Base-by-base conservation (phyloP, 1,140 invertebrate species). In the Orius laevigatus region DNA sequence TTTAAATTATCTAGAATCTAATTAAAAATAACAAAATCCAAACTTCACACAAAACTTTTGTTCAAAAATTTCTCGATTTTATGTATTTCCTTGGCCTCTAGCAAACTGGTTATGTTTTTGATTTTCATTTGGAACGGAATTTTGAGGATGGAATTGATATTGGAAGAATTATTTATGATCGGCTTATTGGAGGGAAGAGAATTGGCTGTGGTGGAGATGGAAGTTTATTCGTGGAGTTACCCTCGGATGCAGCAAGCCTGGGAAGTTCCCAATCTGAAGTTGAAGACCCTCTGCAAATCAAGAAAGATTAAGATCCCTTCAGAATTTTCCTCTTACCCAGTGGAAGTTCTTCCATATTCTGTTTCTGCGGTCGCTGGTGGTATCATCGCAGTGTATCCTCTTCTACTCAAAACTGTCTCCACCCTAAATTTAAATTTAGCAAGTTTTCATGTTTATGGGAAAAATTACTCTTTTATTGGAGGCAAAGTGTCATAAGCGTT, bases 401-500 rank as follows among this genome's bases (percentile, higher is more conserved):
- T 16, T 36, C 18, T 8, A 4, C 16, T 16, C 11, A 47, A 12
- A 11, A 47, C 32, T 16, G 35, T 47, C 11, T 38, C 36, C 16
- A 48, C 47, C 36, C 47, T 39, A 45, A 25, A 45, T 3, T 4
- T 6, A 16, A n/a, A 8, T 12, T 45, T 45, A 31, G n/a, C n/a
- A 12, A 31, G 25, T 45, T 25, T 12, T 31, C 4, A 20, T 14
- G 14, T n/a, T 45, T 31, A 36, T 36, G 32, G 2, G 5, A n/a
- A 46, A 39, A 60, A 57, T 61, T 58, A 68, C 66, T 63, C 62
- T 59, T 63, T 66, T 15, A 68, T 66, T 9, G 67, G 61, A 56
- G 70, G 63, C 62, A 71, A 31, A 60, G 62, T 64, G 25, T 67
- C 66, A 16, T 66, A 65, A 6, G 66, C 61, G 51, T 52, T 51